These are phyloP conservation scores for Probaryconus sp. DNA, from an alignment of 1,140 invertebrate species.

Conservation along the genomic window DNA sequence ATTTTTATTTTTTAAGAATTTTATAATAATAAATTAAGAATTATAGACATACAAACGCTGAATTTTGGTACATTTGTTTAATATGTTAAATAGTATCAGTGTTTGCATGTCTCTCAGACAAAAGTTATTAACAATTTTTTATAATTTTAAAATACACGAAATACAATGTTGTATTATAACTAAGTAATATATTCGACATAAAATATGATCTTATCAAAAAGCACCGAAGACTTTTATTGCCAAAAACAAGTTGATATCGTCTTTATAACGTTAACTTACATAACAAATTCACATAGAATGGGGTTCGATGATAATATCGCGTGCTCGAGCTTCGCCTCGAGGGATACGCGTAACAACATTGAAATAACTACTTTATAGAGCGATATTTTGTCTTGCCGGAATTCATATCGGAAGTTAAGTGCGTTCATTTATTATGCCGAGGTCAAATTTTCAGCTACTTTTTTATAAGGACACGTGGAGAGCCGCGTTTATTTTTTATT, in stretches of 20 bases:
- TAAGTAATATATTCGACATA: not conserved
- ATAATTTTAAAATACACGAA: too few relatives aligned
- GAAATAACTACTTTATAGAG: slow-evolving; percentile 21
- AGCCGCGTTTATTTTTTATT: too few relatives aligned
- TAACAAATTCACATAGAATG: slow-evolving; percentile 35
- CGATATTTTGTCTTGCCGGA: slow-evolving; percentile 30
- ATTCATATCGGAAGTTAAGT: slow-evolving; percentile 31
- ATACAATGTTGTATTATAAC: not conserved
- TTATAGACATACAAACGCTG: too few relatives aligned
- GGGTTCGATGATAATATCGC: slow-evolving; percentile 39
- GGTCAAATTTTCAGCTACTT: slow-evolving; percentile 33
- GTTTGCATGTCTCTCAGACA: too few relatives aligned
- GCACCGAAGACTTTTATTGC: slow-evolving; percentile 4
- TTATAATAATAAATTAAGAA: too few relatives aligned
- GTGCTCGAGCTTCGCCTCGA: slow-evolving; percentile 27
- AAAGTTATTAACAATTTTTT: too few relatives aligned
- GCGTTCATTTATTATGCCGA: slow-evolving; percentile 24
- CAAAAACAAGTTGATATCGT: slow-evolving; percentile 13
- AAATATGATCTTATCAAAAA: slow-evolving; percentile 20
- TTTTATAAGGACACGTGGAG: not conserved
- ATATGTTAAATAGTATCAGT: too few relatives aligned
- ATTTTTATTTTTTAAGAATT: too few relatives aligned
- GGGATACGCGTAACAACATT: slow-evolving; percentile 40
- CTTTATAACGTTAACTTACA: slow-evolving; percentile 26
- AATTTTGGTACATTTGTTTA: too few relatives aligned